phyloP scores from a whole-genome alignment of 2,888 invertebrate species.

The Pterobdella sp. region DNA sequence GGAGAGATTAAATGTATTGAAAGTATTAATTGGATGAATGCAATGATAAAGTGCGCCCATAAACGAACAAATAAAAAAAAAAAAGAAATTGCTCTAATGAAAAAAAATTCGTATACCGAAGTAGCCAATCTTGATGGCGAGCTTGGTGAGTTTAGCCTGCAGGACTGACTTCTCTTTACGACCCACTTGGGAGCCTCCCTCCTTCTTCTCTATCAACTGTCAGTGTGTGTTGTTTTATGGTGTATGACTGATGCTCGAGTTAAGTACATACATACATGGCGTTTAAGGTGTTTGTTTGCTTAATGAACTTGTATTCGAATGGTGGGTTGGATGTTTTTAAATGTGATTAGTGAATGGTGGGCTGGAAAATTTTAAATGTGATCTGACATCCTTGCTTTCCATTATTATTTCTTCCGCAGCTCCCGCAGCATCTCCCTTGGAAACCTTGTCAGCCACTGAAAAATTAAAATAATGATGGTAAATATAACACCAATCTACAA shows the following conservation, averaged over 20 bases:
- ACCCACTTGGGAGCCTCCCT: background rate
- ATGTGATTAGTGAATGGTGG: background rate
- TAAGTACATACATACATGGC: no score
- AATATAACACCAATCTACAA: background rate
- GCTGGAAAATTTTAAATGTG: background rate
- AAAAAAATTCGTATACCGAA: conserved; percentile 59
- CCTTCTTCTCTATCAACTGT: conserved; percentile 13
- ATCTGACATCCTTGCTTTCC: conserved; percentile 27
- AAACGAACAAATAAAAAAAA: background rate
- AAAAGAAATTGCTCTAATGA: background rate
- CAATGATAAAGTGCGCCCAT: no score
- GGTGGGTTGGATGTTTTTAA: background rate
- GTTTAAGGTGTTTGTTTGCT: no score
- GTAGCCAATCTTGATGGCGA: conserved; percentile 98
- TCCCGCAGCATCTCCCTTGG: background rate
- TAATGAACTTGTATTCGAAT: no score
- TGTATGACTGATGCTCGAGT: no score
- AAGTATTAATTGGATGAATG: no score
- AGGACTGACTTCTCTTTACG: conserved; percentile 72
- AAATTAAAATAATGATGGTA: background rate
- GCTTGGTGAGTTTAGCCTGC: conserved; percentile 93
- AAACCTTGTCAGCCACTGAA: conserved; percentile 11
- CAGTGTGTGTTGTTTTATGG: no score
- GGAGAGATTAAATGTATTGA: no score
- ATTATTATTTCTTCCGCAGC: conserved; percentile 15